These are phyloP conservation scores for Drosophila quadrilineata DNA, from an alignment of 1,140 invertebrate species.

Conservation along the genomic window DNA sequence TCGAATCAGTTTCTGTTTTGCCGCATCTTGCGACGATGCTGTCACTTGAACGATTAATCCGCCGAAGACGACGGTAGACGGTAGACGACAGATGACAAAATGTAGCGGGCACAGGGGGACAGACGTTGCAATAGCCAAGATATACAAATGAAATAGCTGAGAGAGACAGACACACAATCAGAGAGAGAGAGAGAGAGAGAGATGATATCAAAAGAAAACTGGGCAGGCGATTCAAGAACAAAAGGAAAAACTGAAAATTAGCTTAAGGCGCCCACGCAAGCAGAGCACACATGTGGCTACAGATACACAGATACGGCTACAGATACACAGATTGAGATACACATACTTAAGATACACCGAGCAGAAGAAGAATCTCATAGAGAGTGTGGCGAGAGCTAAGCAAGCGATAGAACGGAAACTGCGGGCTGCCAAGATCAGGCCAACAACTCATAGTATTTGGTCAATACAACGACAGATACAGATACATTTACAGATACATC, in stretches of 20 bases:
- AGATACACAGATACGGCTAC: constrained; percentile 18
- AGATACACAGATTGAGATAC: neutral
- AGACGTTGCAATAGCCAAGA: constrained; percentile 46
- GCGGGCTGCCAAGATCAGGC: constrained; percentile 31
- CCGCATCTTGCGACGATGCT: constrained; percentile 38
- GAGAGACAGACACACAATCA: constrained; percentile 32
- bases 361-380: constrained; percentile 8
- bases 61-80: constrained; percentile 47
- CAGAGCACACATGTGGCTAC: constrained; percentile 8
- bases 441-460: neutral
- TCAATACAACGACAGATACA: constrained; percentile 25
- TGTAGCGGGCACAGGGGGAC: too few relatives aligned
- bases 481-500: neutral
- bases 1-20: constrained; percentile 69
- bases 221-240: too few relatives aligned
- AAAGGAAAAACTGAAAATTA: constrained; percentile 60
- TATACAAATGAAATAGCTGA: constrained; percentile 7
- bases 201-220: constrained; percentile 53
- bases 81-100: too few relatives aligned
- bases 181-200: constrained; percentile 35
- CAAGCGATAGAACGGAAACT: constrained; percentile 40
- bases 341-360: neutral
- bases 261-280: constrained; percentile 48
- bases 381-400: neutral
- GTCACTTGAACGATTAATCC: constrained; percentile 55